These are phyloP conservation scores for Herpailurus yagouaroundi DNA, from an alignment of 2,113 vertebrate species.

Conservation along the genomic window DNA sequence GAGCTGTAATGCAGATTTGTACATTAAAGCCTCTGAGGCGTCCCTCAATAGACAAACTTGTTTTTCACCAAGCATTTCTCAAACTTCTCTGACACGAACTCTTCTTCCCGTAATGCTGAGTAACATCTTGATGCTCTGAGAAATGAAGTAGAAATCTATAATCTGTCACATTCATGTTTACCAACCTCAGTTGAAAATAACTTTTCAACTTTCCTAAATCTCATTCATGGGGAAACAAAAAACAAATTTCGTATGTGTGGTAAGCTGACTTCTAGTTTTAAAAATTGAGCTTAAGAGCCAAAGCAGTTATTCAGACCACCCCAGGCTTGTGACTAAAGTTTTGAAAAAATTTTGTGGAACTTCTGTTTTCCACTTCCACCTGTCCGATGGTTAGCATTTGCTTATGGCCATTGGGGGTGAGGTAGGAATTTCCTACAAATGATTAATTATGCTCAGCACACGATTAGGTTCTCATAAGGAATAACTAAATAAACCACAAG, in stretches of 20 bases:
- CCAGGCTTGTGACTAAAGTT: not conserved
- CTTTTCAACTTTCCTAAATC: constrained; percentile 22
- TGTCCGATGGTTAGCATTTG: not conserved
- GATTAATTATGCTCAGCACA: not conserved
- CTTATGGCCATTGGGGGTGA: not conserved
- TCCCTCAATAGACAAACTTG: not conserved
- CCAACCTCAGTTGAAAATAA: constrained; percentile 6
- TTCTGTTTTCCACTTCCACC: not conserved
- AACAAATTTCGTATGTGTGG: not conserved
- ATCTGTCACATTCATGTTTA: not conserved
- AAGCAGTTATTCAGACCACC: not conserved
- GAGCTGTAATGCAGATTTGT: not conserved
- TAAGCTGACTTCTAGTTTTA: constrained; percentile 20
- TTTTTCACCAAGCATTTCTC: constrained; percentile 16
- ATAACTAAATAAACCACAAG: not conserved
- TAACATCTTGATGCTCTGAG: not conserved
- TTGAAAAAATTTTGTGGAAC: not conserved
- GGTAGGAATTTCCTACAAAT: not conserved
- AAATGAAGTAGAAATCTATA: not conserved
- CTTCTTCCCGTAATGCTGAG: not conserved
- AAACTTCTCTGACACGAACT: not conserved
- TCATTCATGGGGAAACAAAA: not conserved
- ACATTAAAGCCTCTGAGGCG: not conserved
- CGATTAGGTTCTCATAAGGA: not conserved
- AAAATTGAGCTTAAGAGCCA: not conserved